Base-by-base conservation (phyloP, 2,888 invertebrate species). In the Pyrrhia umbra region DNA sequence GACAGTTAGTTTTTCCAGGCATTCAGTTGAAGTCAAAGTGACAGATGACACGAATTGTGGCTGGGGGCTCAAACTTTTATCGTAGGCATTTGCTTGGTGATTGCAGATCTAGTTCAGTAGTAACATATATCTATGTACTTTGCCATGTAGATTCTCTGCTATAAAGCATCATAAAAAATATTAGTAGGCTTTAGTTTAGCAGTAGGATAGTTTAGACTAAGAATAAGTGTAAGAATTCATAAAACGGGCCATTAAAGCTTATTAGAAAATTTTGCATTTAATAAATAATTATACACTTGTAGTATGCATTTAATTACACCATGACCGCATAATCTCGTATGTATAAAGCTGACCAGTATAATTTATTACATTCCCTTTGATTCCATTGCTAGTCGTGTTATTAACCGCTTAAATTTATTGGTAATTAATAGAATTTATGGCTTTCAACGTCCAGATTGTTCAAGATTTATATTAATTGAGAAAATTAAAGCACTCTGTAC, bases 351-450 rank as follows among this genome's bases (percentile, higher is more conserved):
- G 37, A 21, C 15, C 25, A 27, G 10, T 10, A 40, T 10, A 51
- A 51, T 51, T 51, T 16, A 51, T 25, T 10, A 18, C n/a, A 15
- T 50, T 56, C 42, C 9, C 6, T 30, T 43, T 67, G 18, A 43
- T 37, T 37, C 30, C 25, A 59, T 30, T 2, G 54, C 21, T 47
- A 10, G 42, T 18, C 10, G 40, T 56, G n/a, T 16, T 52, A 60
- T 49, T 37, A 42, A 56, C 46, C 40, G 8, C 47, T 61, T 47
- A 45, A 60, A 59, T 54, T 54, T 60, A 70, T 56, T 37, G 64
- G 34, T 60, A 39, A 60, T 76, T 76, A 57, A 50, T 54, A 0
- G 15, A 50, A 60, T 60, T 57, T 57, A 71, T 71, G n/a, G 59
- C 51, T 21, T 27, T 5, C 30, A 43, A 51, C 30, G 27, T 49